Conservation (phyloP, 64 coral and sea anemone species). For the Pocillopora verrucosa region DNA sequence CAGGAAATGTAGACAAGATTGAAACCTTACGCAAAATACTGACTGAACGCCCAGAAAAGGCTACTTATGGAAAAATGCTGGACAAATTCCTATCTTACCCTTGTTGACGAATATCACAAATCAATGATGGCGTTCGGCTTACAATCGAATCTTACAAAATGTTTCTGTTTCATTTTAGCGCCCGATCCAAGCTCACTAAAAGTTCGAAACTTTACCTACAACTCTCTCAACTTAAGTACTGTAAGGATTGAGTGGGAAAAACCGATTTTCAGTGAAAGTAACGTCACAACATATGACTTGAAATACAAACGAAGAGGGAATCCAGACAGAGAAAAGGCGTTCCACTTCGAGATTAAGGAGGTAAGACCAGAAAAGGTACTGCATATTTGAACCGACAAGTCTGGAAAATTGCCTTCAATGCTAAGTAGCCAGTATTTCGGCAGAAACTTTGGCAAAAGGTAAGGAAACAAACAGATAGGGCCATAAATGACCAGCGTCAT, state of each 20-base stretch:
- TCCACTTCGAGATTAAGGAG: background rate
- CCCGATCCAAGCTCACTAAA: background rate
- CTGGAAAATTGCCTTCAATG: too few species aligned
- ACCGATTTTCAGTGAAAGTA: constrained; percentile 3
- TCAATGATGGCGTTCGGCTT: background rate
- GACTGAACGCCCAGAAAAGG: too few species aligned
- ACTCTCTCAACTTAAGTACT: background rate
- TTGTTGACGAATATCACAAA: too few species aligned
- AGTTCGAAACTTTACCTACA: background rate
- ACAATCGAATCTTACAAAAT: background rate
- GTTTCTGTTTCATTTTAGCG: background rate
- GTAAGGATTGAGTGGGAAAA: background rate
- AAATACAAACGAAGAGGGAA: background rate
- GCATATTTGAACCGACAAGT: too few species aligned
- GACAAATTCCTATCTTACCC: too few species aligned
- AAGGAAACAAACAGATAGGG: too few species aligned
- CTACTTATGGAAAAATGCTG: too few species aligned
- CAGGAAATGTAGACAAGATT: too few species aligned
- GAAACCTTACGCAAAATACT: too few species aligned
- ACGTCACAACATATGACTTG: background rate
- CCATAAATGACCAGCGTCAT: too few species aligned
- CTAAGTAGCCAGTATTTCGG: too few species aligned
- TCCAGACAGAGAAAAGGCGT: background rate
- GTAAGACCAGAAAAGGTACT: background rate
- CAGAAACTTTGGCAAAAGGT: too few species aligned